These are phyloP conservation scores for Galbula dea DNA, from an alignment of 2,113 vertebrate genomes.

Conservation along the genomic window DNA sequence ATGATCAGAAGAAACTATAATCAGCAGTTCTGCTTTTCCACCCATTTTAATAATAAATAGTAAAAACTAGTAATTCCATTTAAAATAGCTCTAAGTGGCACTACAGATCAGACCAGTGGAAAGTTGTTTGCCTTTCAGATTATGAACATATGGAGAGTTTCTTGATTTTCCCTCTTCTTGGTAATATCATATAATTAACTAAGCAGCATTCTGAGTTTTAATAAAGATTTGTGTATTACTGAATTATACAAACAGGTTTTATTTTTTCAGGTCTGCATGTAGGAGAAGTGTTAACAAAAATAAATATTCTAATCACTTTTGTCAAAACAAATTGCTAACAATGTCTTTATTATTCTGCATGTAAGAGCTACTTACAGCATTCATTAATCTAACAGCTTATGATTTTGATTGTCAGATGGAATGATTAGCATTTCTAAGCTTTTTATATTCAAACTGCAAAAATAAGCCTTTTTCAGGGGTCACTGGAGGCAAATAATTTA, in stretches of 20 bases:
- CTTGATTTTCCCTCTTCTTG: constrained; percentile 42
- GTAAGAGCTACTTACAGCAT: constrained; percentile 44
- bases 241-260: constrained; percentile 52
- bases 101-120: constrained; percentile 3
- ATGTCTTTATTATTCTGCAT: constrained; percentile 55
- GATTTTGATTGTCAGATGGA: constrained; percentile 70
- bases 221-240: constrained; percentile 47
- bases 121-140: constrained; percentile 36
- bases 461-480: constrained; percentile 65
- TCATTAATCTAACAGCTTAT: constrained; percentile 69
- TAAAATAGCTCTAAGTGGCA: constrained; percentile 25
- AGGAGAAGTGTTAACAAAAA: constrained; percentile 57
- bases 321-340: constrained; percentile 66
- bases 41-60: background rate
- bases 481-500: constrained; percentile 55
- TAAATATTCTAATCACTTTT: constrained; percentile 69
- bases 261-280: constrained; percentile 1
- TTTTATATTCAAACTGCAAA: constrained; percentile 57
- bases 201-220: constrained; percentile 44
- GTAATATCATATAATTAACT: constrained; percentile 51
- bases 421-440: constrained; percentile 66
- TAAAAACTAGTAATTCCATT: constrained; percentile 10
- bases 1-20: background rate
- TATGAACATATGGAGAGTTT: constrained; percentile 29
- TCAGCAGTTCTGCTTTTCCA: background rate